Conservation (phyloP, 2,888 invertebrate species). For the Tetragonisca angustula region DNA sequence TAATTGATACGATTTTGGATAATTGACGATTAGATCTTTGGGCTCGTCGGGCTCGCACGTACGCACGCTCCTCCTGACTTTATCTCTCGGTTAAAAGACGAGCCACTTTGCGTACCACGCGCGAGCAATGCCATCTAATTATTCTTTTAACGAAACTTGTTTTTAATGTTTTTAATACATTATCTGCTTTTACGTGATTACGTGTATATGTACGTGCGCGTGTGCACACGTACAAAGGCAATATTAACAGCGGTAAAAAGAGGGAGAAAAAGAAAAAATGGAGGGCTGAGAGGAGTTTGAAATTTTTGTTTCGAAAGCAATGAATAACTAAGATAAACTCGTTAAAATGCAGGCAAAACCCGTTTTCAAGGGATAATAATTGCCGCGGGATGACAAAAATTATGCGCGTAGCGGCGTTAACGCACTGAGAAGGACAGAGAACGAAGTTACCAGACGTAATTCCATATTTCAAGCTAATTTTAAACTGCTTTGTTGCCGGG, state of each 20-base stretch:
- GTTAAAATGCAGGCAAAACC: background rate
- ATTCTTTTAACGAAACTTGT: background rate
- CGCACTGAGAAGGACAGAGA: background rate
- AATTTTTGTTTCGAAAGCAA: constrained; percentile 1
- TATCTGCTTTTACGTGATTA: background rate
- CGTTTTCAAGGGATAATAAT: background rate
- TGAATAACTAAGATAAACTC: constrained; percentile 2
- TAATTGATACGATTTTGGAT: background rate
- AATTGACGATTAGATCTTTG: too few species aligned
- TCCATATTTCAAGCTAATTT: constrained; percentile 2
- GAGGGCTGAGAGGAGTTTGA: background rate
- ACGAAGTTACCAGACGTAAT: background rate
- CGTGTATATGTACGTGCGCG: background rate
- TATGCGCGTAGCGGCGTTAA: background rate
- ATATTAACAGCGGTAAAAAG: background rate
- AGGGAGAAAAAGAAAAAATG: background rate
- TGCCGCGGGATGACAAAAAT: constrained; percentile 1
- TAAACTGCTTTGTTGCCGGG: background rate
- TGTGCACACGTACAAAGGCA: background rate
- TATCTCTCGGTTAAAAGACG: background rate
- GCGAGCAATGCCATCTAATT: background rate
- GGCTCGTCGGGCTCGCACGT: too few species aligned
- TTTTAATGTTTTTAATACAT: too few species aligned
- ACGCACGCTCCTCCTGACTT: background rate
- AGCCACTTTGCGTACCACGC: background rate